Evolutionary conservation across 2,888 invertebrate species (phyloP).

Genomic region (Horisme vitalbata): DNA sequence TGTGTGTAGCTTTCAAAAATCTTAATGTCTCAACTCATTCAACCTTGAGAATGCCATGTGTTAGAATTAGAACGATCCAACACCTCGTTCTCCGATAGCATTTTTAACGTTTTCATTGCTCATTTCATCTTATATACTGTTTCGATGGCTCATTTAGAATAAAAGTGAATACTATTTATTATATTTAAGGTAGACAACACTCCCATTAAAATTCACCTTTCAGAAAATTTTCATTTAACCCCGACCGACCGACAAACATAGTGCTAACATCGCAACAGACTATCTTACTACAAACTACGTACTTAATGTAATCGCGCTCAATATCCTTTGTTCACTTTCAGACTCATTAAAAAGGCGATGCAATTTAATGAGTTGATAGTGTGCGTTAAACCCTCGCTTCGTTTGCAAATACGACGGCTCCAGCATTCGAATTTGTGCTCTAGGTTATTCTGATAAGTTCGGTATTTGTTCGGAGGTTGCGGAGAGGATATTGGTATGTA

Average conservation of each 20-base stretch:
- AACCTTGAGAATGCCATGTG: too few species aligned
- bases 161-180: background rate
- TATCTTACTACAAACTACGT: slow-evolving; percentile 72
- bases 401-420: slow-evolving; percentile 69
- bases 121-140: too few species aligned
- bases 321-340: slow-evolving; percentile 83
- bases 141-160: background rate
- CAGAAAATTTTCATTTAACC: slow-evolving; percentile 33
- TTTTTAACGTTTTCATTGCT: too few species aligned
- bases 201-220: slow-evolving; percentile 12
- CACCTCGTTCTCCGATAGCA: too few species aligned
- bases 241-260: slow-evolving; percentile 46
- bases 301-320: slow-evolving; percentile 81
- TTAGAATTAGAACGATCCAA: too few species aligned
- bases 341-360: slow-evolving; percentile 84
- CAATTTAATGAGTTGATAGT: slow-evolving; percentile 83
- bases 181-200: slow-evolving; percentile 6
- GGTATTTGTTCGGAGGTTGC: slow-evolving; percentile 40
- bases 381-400: slow-evolving; percentile 80
- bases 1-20: too few species aligned
- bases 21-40: too few species aligned
- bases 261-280: slow-evolving; percentile 60
- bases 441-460: slow-evolving; percentile 43
- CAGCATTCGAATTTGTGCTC: slow-evolving; percentile 42
- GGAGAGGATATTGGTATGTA: slow-evolving; percentile 70